A percentile compares a stretch with the other conserved stretches of the same genome.
phyloP scores from a whole-genome alignment of 2,113 vertebrate species.

The Brienomyrus longianalis region DNA sequence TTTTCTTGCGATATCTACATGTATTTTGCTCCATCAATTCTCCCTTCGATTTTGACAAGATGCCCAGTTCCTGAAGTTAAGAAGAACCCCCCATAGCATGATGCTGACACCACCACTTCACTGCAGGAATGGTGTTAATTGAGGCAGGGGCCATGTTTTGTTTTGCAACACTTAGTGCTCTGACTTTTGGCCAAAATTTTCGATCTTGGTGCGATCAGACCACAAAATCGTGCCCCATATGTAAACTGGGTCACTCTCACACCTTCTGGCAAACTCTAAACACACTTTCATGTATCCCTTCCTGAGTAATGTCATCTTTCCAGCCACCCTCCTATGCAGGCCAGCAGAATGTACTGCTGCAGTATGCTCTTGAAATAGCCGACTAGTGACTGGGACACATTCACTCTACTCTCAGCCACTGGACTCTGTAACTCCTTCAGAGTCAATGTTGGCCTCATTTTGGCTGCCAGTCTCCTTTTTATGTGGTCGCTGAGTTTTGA shows the following conservation, averaged over 20 bases:
- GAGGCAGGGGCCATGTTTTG: not conserved
- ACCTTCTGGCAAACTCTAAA: not conserved
- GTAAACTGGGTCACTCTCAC: not conserved
- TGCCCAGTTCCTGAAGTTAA: not conserved
- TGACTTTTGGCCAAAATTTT: not conserved
- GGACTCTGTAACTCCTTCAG: not conserved
- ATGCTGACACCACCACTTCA: not conserved
- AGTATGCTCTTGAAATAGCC: not conserved
- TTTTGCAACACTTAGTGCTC: not conserved
- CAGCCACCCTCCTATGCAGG: not conserved
- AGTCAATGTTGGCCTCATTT: not conserved
- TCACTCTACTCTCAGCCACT: not conserved
- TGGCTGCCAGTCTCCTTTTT: not conserved
- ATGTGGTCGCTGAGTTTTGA: not conserved
- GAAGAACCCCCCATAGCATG: not conserved
- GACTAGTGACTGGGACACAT: not conserved
- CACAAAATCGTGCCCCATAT: not conserved
- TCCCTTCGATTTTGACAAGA: not conserved
- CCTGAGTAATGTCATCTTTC: not conserved
- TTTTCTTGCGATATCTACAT: not conserved
- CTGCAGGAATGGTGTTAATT: not conserved
- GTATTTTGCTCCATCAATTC: not conserved
- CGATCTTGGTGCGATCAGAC: not conserved
- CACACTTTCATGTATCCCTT: not conserved
- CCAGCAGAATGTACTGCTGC: not conserved